These are phyloP conservation scores for Camponotus floridanus DNA, from an alignment of 1,140 invertebrate genomes.

Conservation along the genomic window DNA sequence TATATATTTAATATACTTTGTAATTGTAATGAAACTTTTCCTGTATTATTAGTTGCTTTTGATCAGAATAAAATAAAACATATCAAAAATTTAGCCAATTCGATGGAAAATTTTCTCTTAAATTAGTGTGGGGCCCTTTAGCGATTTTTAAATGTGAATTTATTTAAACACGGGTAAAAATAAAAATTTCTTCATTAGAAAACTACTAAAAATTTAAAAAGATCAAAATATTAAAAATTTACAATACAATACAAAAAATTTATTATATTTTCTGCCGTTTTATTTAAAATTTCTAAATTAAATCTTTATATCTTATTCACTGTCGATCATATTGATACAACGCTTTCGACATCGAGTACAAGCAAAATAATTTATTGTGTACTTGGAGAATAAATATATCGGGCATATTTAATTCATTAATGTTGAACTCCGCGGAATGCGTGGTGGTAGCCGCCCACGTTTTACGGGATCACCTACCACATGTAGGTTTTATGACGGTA, in stretches of 20 bases:
- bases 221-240: neutral
- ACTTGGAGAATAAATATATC: constrained; percentile 36
- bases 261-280: neutral
- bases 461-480: constrained; percentile 68
- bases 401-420: constrained; percentile 53
- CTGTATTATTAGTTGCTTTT: too few relatives aligned
- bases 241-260: too few relatives aligned
- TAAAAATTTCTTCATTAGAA: neutral
- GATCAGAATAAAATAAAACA: too few relatives aligned
- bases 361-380: constrained; percentile 21
- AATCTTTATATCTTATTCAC: neutral
- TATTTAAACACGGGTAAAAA: neutral
- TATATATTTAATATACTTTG: too few relatives aligned
- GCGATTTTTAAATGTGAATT: neutral
- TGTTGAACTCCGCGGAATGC: constrained; percentile 40
- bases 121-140: neutral
- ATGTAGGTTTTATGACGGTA: constrained; percentile 65
- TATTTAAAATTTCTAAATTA: neutral
- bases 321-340: neutral
- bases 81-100: too few relatives aligned
- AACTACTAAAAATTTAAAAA: neutral
- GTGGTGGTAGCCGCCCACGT: constrained; percentile 71
- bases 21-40: too few relatives aligned
- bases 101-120: too few relatives aligned
- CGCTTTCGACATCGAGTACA: neutral